Evolutionary conservation across 2,113 vertebrate genomes (phyloP).

Genomic region (Pseudonaja textilis): DNA sequence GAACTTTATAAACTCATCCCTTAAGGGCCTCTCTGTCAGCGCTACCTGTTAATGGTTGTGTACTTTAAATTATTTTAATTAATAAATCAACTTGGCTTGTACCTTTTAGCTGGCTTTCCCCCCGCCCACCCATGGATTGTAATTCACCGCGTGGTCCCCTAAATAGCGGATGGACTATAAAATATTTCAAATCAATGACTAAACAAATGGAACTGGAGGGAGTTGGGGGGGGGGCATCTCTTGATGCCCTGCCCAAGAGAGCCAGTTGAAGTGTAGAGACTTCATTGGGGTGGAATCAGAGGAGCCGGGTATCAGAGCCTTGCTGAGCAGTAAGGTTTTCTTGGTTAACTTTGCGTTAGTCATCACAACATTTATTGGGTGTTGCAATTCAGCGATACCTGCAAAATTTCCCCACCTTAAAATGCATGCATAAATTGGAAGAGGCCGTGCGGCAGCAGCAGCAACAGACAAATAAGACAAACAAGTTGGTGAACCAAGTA

Average conservation of each 20-base stretch:
- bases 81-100: neutral
- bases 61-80: neutral
- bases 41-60: neutral
- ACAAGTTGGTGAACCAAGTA: neutral
- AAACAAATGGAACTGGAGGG: neutral
- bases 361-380: neutral
- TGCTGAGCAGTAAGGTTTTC: neutral
- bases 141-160: neutral
- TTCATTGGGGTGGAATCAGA: neutral
- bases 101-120: neutral
- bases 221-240: too few relatives aligned
- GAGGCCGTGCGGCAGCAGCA: neutral
- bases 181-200: neutral
- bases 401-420: neutral
- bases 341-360: neutral
- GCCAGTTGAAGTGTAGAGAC: neutral
- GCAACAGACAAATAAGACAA: neutral
- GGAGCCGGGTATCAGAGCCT: neutral
- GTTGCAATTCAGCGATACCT: neutral
- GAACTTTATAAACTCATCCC: neutral
- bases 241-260: neutral
- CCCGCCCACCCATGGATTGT: neutral
- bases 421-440: neutral
- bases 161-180: neutral
- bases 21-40: neutral